phyloP scores from a whole-genome alignment of 2,888 invertebrate species.

The Linnaemya tessellans region DNA sequence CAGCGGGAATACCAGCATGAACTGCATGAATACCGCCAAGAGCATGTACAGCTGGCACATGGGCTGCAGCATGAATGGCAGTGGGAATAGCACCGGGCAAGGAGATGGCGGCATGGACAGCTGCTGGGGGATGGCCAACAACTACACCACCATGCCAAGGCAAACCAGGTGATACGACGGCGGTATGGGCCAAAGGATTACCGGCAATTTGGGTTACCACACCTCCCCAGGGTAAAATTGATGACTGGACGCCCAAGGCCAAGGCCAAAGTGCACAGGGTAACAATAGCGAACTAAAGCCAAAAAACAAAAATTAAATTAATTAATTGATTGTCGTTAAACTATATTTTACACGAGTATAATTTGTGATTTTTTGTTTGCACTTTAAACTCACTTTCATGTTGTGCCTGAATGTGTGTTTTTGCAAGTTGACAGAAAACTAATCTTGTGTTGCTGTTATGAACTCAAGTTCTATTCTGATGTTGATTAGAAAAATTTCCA shows the following conservation, averaged over 20 bases:
- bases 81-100: constrained; percentile 43
- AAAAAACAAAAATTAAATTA: neutral
- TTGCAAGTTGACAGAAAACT: constrained; percentile 51
- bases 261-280: constrained; percentile 80
- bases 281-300: constrained; percentile 78
- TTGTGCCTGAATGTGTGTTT: constrained; percentile 62
- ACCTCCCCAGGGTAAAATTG: constrained; percentile 77
- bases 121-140: constrained; percentile 39
- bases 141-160: constrained; percentile 57
- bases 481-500: constrained; percentile 45
- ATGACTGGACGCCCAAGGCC: constrained; percentile 80
- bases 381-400: constrained; percentile 78
- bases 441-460: constrained; percentile 46
- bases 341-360: too few species aligned
- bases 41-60: constrained; percentile 19
- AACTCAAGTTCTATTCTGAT: constrained; percentile 67
- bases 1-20: constrained; percentile 14
- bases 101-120: constrained; percentile 30
- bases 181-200: constrained; percentile 77
- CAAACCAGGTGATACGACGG: constrained; percentile 67
- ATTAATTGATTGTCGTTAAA: neutral
- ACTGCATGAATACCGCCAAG: constrained; percentile 30
- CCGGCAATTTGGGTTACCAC: constrained; percentile 72
- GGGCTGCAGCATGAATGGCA: constrained; percentile 47
- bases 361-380: too few species aligned